Evolutionary conservation across 2,888 invertebrate species (phyloP).

Genomic region (Hydriomena furcata): DNA sequence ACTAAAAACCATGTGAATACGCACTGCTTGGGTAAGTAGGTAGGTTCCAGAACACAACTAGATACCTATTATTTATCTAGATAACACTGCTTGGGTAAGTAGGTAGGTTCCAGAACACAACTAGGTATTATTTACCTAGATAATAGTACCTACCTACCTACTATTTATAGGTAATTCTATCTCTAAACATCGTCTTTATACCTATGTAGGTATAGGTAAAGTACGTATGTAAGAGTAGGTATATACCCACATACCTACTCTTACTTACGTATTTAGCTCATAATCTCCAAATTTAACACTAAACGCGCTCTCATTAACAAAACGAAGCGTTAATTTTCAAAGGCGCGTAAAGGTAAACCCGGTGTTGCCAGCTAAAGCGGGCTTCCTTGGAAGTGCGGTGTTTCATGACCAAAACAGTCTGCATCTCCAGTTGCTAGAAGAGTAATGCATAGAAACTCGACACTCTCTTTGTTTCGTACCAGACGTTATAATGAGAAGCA

Average conservation of each 20-base stretch:
- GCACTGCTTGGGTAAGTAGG: too few species aligned
- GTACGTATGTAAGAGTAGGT: too few species aligned
- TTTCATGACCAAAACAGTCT: slow-evolving; percentile 68
- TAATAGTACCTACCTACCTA: too few species aligned
- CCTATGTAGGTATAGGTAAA: too few species aligned
- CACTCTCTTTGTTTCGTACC: slow-evolving; percentile 75
- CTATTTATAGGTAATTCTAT: too few species aligned
- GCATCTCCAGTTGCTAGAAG: slow-evolving; percentile 58
- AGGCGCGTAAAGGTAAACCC: slow-evolving; percentile 36
- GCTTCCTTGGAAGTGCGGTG: slow-evolving; percentile 62
- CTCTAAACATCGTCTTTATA: too few species aligned
- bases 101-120: too few species aligned
- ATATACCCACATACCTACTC: background rate
- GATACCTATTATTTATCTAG: too few species aligned
- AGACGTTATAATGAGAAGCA: slow-evolving; percentile 80
- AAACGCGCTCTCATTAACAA: slow-evolving; percentile 29
- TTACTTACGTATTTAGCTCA: background rate
- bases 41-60: too few species aligned
- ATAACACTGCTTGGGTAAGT: too few species aligned
- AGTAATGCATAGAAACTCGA: slow-evolving; percentile 70
- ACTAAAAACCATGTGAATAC: too few species aligned
- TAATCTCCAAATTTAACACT: slow-evolving; percentile 2
- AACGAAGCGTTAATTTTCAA: slow-evolving; percentile 53
- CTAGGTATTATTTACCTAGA: too few species aligned
- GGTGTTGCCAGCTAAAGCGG: slow-evolving; percentile 59